phyloP scores from a whole-genome alignment of 2,113 vertebrate genomes.

The Canis aureus region DNA sequence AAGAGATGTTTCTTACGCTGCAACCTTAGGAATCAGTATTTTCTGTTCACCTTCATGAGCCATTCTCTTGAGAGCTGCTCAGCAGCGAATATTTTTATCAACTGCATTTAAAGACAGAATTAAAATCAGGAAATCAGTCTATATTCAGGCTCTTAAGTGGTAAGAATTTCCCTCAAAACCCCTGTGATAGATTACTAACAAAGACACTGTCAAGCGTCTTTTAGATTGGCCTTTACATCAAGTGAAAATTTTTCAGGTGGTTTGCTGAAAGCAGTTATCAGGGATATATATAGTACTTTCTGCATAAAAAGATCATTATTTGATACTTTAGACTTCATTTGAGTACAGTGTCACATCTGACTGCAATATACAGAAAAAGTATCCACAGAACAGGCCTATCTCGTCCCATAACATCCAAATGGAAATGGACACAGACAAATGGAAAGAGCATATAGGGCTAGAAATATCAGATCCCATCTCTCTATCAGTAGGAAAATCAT shows the following conservation, averaged over 20 bases:
- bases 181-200: neutral
- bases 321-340: neutral
- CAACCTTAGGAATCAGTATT: neutral
- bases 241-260: neutral
- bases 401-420: neutral
- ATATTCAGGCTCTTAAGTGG: neutral
- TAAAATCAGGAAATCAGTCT: neutral
- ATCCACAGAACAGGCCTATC: neutral
- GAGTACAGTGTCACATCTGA: neutral
- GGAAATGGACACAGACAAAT: neutral
- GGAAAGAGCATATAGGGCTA: neutral
- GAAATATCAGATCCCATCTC: neutral
- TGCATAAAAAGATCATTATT: neutral
- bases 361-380: neutral
- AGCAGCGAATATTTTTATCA: neutral
- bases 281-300: neutral
- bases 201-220: neutral
- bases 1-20: neutral
- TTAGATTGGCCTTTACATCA: neutral
- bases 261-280: neutral
- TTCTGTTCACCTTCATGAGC: neutral
- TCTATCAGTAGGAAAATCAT: neutral
- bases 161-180: neutral
- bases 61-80: neutral
- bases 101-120: neutral